Evolutionary conservation across 2,113 vertebrate species (phyloP).

Genomic region (Chaetodon auriga): DNA sequence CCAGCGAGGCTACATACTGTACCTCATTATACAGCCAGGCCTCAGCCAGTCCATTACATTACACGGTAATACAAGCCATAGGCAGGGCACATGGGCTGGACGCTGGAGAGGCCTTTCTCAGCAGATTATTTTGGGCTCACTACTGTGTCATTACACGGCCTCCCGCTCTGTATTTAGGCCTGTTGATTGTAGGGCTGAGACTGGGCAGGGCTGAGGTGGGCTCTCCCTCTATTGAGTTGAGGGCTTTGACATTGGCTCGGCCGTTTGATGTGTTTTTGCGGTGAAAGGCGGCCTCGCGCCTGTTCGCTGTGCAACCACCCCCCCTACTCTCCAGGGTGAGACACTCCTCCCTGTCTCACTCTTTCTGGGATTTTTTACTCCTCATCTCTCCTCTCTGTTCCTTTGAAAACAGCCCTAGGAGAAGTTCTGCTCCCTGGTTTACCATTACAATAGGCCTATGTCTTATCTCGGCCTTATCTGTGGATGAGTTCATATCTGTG

Average conservation of each 20-base stretch:
- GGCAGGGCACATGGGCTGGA: conserved; percentile 69
- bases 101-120: conserved; percentile 72
- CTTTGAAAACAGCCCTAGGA: conserved; percentile 50
- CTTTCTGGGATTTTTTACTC: background rate
- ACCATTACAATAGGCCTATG: conserved; percentile 34
- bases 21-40: conserved; percentile 62
- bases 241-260: conserved; percentile 50
- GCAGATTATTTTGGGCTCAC: conserved; percentile 83
- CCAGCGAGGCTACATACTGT: conserved; percentile 63
- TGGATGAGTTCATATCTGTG: conserved; percentile 55
- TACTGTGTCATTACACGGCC: conserved; percentile 83
- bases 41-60: conserved; percentile 59
- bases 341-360: conserved; percentile 29
- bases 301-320: background rate
- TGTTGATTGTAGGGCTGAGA: conserved; percentile 79
- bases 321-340: background rate
- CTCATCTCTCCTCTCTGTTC: background rate
- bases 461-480: conserved; percentile 62
- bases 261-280: conserved; percentile 64
- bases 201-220: conserved; percentile 75
- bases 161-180: conserved; percentile 81
- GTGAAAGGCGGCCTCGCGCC: conserved; percentile 48
- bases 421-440: conserved; percentile 44
- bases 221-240: conserved; percentile 62
- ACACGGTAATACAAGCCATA: conserved; percentile 71